Evolutionary conservation across 2,888 invertebrate species (phyloP).

Genomic region (Drosophila pullipes): DNA sequence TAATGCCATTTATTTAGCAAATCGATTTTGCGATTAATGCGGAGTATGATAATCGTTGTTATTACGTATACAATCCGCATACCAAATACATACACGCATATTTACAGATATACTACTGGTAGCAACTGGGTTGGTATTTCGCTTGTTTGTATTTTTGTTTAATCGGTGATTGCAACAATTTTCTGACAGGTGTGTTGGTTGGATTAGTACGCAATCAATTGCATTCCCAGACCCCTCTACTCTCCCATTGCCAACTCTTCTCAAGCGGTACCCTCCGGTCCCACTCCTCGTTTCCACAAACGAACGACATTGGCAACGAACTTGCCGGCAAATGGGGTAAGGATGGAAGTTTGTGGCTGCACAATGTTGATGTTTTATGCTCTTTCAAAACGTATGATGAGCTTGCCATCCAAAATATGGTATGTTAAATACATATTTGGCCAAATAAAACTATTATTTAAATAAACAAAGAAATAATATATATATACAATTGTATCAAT

Average conservation of each 20-base stretch:
- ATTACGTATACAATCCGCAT: constrained; percentile 19
- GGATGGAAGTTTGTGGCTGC: neutral
- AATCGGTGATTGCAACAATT: constrained; percentile 18
- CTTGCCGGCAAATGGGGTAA: constrained; percentile 33
- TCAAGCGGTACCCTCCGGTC: neutral
- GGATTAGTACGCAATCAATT: constrained; percentile 35
- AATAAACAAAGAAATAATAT: neutral
- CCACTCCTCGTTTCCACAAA: constrained; percentile 11
- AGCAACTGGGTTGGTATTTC: neutral
- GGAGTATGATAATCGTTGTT: constrained; percentile 13
- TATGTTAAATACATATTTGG: too few species aligned
- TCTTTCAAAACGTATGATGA: neutral
- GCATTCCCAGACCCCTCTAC: constrained; percentile 1
- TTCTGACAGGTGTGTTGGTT: constrained; percentile 23
- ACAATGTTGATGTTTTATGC: neutral
- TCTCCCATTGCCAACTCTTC: neutral
- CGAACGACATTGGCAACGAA: constrained; percentile 72
- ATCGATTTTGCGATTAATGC: constrained; percentile 19
- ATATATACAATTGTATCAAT: neutral
- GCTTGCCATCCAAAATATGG: neutral
- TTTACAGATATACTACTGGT: neutral
- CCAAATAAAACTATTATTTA: neutral
- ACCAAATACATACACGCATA: neutral
- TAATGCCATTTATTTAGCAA: constrained; percentile 16
- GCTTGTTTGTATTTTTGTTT: neutral